These are phyloP conservation scores for Rhincodon typus DNA, from an alignment of 2,797 vertebrate species.

Conservation along the genomic window DNA sequence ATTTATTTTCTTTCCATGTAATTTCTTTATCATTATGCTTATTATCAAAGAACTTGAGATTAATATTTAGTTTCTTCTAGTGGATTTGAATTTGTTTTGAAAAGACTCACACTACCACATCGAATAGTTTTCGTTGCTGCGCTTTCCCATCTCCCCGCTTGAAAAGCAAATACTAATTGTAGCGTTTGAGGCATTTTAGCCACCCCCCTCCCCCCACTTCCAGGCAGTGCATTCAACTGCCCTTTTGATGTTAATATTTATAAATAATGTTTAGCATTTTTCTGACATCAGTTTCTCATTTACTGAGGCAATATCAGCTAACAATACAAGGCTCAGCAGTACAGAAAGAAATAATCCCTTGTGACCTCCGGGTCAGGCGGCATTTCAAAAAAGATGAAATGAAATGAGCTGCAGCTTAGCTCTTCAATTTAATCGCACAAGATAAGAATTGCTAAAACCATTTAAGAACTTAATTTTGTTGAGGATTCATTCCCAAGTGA, in stretches of 20 bases:
- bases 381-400: slow-evolving; percentile 50
- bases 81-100: slow-evolving; percentile 33
- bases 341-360: slow-evolving; percentile 46
- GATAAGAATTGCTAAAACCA: slow-evolving; percentile 48
- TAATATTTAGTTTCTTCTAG: slow-evolving; percentile 26
- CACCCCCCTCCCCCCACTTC: neutral
- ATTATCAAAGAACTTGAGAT: slow-evolving; percentile 32
- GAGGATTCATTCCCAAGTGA: slow-evolving; percentile 22
- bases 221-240: slow-evolving; percentile 15
- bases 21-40: slow-evolving; percentile 36
- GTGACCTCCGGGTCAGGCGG: slow-evolving; percentile 46
- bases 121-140: neutral
- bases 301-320: slow-evolving; percentile 43
- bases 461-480: slow-evolving; percentile 54
- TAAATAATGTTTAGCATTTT: slow-evolving; percentile 44
- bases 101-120: slow-evolving; percentile 21
- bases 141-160: slow-evolving; percentile 6
- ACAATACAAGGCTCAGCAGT: slow-evolving; percentile 44
- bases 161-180: slow-evolving; percentile 33
- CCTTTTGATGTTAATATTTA: slow-evolving; percentile 42
- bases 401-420: slow-evolving; percentile 47
- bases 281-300: slow-evolving; percentile 49
- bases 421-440: slow-evolving; percentile 50
- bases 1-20: slow-evolving; percentile 37
- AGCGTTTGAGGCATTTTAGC: slow-evolving; percentile 12